Evolutionary conservation across 2,797 vertebrate genomes (phyloP), one percentile per base, ranked within the genome.

Genomic region (Rhynchonycteris naso): DNA sequence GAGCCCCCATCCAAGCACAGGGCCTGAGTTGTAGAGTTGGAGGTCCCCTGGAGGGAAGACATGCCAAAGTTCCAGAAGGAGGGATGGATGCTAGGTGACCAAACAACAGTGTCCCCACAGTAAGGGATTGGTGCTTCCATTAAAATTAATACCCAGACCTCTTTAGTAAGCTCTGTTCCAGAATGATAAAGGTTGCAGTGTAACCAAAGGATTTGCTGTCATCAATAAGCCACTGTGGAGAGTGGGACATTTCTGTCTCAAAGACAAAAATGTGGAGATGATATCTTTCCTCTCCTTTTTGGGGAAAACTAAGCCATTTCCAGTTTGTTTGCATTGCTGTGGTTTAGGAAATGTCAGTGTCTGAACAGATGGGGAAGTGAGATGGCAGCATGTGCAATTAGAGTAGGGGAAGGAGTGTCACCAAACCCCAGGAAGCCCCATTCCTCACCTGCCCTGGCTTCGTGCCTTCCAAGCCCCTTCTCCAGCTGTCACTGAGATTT

Each of bases 381-480:
- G 65, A 68, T 30, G 33, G 30, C 87, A 75, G 82, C 61, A 19
- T 82, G 74, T 88, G 63, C 61, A 82, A 13, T 95, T 76, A 83
- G 54, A 88, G 35, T n/a, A 21, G 54, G 65, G 47, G 78, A 12
- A 68, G 87, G 47, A 8, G 21, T 92, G 79, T 92, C 75, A 58
- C 79, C 35, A 28, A 80, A 68, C 58, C 88, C 88, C 89, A 82
- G 75, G 94, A 92, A 91, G 63, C 54, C 82, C 76, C 58, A 19
- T 84, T 85, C 90, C 82, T 94, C 92, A 95, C 93, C 96, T 97
- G 93, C 66, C 72, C 88, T 93, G 82, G 56, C 85, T 96, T 84
- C 82, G 79, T 79, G 58, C 68, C 88, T 90, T 88, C 76, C 50
- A 56, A 74, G 30, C 33, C 63, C 84, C 54, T 88, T 88, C 63